Base-by-base conservation (phyloP, 2,113 vertebrate genomes). In the Gracilinanus agilis region DNA sequence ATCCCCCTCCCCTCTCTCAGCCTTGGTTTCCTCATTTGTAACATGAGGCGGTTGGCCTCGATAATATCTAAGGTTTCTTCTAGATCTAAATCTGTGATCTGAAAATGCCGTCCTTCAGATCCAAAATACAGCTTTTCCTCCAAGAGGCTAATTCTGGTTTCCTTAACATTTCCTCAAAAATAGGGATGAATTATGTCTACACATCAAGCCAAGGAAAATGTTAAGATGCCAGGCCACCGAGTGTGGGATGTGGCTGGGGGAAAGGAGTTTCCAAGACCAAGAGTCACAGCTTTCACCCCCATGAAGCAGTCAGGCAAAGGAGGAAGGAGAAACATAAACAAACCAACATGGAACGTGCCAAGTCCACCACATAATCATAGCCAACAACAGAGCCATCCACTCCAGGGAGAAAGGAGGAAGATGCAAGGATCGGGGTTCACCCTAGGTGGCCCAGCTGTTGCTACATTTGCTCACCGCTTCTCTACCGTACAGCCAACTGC, bases 91-190 rank as follows among this genome's bases (percentile, higher is more conserved):
- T 40, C 34, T 83, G 24, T n/a, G 34, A 91, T 93, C 25, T 9
- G 7, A 90, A 2, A 25, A 54, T 54, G 29, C 7, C 54, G 29
- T n/a, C 89, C 54, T 53, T 12, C 29, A n/a, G 29, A 29, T 54
- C 34, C 44, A 34, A n/a, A 90, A 90, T 90, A 54, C 53, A 54
- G 34, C 16, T 90, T 90, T 54, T 29, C 53, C 53, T 90, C 21
- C 29, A 54, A 54, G 27, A 90, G 89, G 53, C 27, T 23, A 90
- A 54, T n/a, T 54, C 53, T 53, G 54, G 29, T 54, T 54, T 95
- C 83, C 90, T 53, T 2, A 90, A 44, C 95, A 90, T 92, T 94
- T 93, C 13, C 88, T 94, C 24, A 93, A 91, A 83, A 94, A 75
- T 55, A 93, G 19, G 0, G 0, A 54, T 96, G 58, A 40, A 61